phyloP scores from a whole-genome alignment of 2,797 vertebrate genomes.

The Avahi laniger region DNA sequence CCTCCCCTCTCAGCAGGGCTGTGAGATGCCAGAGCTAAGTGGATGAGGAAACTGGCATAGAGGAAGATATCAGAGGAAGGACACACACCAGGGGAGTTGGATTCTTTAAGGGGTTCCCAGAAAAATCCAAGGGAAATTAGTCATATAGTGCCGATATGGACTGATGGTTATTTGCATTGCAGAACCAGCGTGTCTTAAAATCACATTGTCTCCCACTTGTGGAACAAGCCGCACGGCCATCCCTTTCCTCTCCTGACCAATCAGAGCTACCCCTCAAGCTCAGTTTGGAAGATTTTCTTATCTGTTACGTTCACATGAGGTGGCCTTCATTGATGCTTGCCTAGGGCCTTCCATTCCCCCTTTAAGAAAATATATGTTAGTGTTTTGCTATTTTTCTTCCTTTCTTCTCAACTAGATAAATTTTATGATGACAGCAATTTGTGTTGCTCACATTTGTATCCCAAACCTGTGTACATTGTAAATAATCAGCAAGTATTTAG shows the following conservation, averaged over 20 bases:
- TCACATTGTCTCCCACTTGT: background rate
- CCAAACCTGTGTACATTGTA: background rate
- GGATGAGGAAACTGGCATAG: background rate
- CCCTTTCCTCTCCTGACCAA: background rate
- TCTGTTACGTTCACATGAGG: background rate
- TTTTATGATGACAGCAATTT: background rate
- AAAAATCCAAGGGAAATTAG: background rate
- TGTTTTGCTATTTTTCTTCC: background rate
- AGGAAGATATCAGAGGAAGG: background rate
- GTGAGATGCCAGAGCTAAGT: background rate
- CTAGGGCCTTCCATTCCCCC: background rate
- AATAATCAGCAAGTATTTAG: background rate
- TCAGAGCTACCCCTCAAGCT: background rate
- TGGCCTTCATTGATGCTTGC: background rate
- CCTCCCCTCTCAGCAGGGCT: background rate
- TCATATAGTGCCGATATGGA: background rate
- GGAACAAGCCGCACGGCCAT: background rate
- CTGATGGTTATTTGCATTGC: accelerated
- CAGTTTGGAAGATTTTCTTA: background rate
- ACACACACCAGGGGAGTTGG: background rate
- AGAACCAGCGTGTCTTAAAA: background rate
- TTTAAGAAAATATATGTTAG: background rate
- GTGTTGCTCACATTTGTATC: background rate
- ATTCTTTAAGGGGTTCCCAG: background rate
- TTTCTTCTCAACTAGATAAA: background rate